A percentile compares a stretch with the other conserved stretches of the same genome.
Evolutionary conservation across 2,797 vertebrate species (phyloP).

Genomic region (Syndactyla subalaris): DNA sequence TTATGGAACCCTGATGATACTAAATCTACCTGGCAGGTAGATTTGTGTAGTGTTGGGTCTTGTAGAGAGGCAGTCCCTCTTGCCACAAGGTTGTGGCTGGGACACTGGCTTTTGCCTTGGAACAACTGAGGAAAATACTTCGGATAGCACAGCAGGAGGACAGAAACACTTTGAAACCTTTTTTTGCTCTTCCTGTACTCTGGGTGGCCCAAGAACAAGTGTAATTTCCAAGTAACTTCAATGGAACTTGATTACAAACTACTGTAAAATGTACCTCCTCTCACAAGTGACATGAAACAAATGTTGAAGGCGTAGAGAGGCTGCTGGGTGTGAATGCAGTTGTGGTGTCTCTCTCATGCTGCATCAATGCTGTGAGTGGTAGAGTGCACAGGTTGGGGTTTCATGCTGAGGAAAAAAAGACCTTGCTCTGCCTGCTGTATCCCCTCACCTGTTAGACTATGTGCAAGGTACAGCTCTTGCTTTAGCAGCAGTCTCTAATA

Average conservation of each 20-base stretch:
- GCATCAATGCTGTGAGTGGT: fast-evolving
- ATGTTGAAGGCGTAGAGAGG: background rate
- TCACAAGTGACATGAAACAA: background rate
- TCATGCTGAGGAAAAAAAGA: background rate
- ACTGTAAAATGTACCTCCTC: background rate
- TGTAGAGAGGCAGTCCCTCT: background rate
- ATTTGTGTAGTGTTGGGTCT: background rate
- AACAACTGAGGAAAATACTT: background rate
- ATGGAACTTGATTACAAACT: background rate
- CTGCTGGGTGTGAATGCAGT: background rate
- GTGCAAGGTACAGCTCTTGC: background rate
- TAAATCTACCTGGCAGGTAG: background rate
- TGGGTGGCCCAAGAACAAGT: background rate
- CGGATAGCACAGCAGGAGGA: fast-evolving
- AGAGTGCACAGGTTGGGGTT: background rate
- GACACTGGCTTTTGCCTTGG: background rate
- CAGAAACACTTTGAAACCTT: background rate
- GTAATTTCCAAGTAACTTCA: background rate
- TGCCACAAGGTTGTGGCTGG: background rate
- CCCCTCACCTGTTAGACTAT: background rate
- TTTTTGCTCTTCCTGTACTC: background rate
- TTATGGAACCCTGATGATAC: background rate
- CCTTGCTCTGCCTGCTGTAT: background rate
- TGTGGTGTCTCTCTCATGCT: background rate
- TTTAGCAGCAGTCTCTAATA: background rate